Base-by-base conservation (phyloP, 2,797 vertebrate genomes). In the Poeciliopsis gracilis region DNA sequence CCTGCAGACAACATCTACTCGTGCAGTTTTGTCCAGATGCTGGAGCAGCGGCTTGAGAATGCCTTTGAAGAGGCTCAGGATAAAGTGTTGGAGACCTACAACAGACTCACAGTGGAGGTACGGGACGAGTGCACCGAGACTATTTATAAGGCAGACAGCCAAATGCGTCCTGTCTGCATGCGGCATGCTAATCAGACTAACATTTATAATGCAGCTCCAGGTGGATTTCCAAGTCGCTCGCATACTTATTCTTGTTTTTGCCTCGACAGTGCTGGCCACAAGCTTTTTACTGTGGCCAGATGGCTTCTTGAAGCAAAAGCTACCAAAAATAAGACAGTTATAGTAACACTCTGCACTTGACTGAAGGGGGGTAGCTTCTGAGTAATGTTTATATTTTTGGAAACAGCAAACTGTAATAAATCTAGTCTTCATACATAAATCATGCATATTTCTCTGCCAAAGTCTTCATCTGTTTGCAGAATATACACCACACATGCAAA, bases 61-160 rank as follows among this genome's bases (percentile, higher is more conserved):
- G 98, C 97, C 0, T 98, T 97, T 57, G 96, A 97, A 5, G 98
- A 98, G 84, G 98, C 97, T 2, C 97, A 97, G 91, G 96, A 96
- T 82, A 99, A 97, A 88, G 96, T 97, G 51, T 91, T 98, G 85
- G 97, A 97, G 86, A 96, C 94, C 77, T 97, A 96, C 90, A 97
- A 93, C 95, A 95, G 95, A 79, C 95, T 99, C 83, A 96, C 96
- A 0, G 95, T 98, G 79, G 97, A 99, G 98, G 98, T 99, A 95
- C 55, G 3, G 15, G 5, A 53, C 15, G 0, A 15, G 13, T 76
- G 77, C 12, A 59, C 8, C 1, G 6, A 25, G 30, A 47, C 13
- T 73, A 10, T 79, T 75, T 66, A 77, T 73, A 80, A 18, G 4
- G 2, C 78, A 73, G 67, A 79, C 18, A 5, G 75, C 20, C 46